phyloP scores from a whole-genome alignment of 2,888 invertebrate genomes.

The Lomographa bimaculata region DNA sequence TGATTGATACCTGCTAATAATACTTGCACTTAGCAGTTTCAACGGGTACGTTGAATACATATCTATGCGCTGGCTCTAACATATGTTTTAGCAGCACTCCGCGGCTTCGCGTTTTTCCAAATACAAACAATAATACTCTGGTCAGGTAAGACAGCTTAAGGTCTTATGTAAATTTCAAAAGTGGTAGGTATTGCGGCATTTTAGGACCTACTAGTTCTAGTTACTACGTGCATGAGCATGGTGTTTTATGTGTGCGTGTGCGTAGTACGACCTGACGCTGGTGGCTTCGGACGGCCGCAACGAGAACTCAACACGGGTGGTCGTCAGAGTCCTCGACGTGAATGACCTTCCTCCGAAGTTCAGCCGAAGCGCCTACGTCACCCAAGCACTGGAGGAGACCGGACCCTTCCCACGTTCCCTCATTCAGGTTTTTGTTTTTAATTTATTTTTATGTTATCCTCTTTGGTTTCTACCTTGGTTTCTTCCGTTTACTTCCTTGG shows the following conservation, averaged over 20 bases:
- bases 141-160: too few species aligned
- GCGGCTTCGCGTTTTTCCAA: too few species aligned
- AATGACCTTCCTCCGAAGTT: conserved; percentile 95
- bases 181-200: too few species aligned
- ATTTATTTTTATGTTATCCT: conserved; percentile 42
- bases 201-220: too few species aligned
- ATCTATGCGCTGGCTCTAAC: too few species aligned
- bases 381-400: conserved; percentile 90
- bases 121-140: too few species aligned
- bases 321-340: conserved; percentile 92
- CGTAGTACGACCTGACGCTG: conserved; percentile 93
- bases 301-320: conserved; percentile 93
- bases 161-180: too few species aligned
- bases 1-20: too few species aligned
- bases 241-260: conserved; percentile 69
- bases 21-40: too few species aligned
- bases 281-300: conserved; percentile 95
- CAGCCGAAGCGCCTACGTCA: conserved; percentile 87
- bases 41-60: too few species aligned
- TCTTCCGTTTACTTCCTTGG: conserved; percentile 3
- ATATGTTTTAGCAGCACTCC: too few species aligned
- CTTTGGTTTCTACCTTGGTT: conserved; percentile 14
- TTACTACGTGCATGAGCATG: conserved; percentile 70
- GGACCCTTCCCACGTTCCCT: conserved; percentile 88
- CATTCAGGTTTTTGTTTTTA: conserved; percentile 86